A percentile compares a stretch with the other conserved stretches of the same genome.
These are phyloP conservation scores for Hydropotes inermis DNA, from an alignment of 2,113 vertebrate genomes.

Conservation along the genomic window DNA sequence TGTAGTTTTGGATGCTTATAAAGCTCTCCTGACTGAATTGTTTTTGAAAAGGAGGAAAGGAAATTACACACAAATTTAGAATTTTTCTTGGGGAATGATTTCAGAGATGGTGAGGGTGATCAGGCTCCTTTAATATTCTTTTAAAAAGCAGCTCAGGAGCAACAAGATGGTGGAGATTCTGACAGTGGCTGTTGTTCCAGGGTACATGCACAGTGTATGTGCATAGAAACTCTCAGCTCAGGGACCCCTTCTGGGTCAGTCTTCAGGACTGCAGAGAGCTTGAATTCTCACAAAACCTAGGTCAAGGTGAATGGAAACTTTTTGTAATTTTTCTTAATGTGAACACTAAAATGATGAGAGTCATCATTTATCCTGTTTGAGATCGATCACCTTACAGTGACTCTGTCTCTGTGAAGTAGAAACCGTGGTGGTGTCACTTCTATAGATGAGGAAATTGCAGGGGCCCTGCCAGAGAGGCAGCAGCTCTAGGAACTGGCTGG, in stretches of 20 bases:
- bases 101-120: neutral
- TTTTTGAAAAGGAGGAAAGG: neutral
- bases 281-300: neutral
- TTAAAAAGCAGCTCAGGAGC: neutral
- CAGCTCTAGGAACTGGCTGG: neutral
- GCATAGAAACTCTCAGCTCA: neutral
- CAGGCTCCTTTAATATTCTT: neutral
- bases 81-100: neutral
- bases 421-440: neutral
- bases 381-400: neutral
- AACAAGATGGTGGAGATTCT: neutral
- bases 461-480: neutral
- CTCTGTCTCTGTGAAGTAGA: neutral
- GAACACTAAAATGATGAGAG: neutral
- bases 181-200: neutral
- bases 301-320: neutral
- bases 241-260: neutral
- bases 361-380: neutral
- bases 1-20: neutral
- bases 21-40: neutral
- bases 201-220: neutral
- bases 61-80: neutral
- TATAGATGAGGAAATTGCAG: neutral
- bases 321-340: neutral
- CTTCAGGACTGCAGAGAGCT: neutral